Percentiles rank a stretch among this genome's conserved stretches.
Conservation (phyloP, 2,113 vertebrate species). For the Ailuropoda melanoleuca region DNA sequence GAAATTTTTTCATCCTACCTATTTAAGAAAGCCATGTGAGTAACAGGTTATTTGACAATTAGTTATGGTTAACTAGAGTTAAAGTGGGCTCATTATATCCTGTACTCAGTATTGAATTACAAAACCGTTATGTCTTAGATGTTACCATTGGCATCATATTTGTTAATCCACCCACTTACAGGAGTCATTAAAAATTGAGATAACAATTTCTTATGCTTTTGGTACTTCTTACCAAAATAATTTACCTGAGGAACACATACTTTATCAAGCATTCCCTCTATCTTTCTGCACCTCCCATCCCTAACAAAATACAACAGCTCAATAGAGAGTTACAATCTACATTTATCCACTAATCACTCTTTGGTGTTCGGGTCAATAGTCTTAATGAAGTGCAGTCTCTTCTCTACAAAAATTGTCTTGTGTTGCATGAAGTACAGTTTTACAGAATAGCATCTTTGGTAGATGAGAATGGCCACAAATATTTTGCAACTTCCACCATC, state of each 20-base stretch:
- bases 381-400: slow-evolving; percentile 37
- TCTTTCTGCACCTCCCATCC: background rate
- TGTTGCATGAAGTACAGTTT: background rate
- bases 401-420: background rate
- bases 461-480: background rate
- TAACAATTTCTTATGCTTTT: slow-evolving; percentile 31
- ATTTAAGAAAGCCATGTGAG: background rate
- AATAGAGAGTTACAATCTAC: slow-evolving; percentile 4
- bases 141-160: slow-evolving; percentile 49
- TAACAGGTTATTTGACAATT: background rate
- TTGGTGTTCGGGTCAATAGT: slow-evolving; percentile 44
- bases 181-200: background rate
- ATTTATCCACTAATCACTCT: background rate
- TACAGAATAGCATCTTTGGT: slow-evolving; percentile 11
- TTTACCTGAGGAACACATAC: slow-evolving; percentile 17
- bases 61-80: background rate
- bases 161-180: slow-evolving; percentile 22
- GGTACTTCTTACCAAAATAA: slow-evolving; percentile 52
- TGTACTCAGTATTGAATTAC: background rate
- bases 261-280: background rate
- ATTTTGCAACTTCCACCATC: background rate
- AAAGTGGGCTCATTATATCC: background rate
- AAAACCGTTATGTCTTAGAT: slow-evolving; percentile 8
- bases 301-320: background rate
- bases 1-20: background rate